A percentile compares a stretch with the other conserved stretches of the same genome.
Conservation (phyloP, 2,888 invertebrate genomes). For the Hofmannophila pseudospretella region DNA sequence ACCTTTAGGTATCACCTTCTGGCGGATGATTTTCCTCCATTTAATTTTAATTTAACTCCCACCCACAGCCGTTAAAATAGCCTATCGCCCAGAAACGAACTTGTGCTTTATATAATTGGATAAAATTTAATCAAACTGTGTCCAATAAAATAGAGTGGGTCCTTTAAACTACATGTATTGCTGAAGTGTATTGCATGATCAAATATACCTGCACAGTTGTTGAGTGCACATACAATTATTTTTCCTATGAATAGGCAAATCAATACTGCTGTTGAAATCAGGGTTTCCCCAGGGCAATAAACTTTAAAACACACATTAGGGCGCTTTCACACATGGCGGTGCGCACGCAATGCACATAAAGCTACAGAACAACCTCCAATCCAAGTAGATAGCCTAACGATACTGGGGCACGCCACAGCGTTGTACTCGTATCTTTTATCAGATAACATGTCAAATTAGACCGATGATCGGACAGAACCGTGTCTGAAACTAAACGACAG, state of each 20-base stretch:
- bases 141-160: constrained; percentile 3
- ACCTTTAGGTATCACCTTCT: too few relatives aligned
- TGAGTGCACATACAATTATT: constrained; percentile 2
- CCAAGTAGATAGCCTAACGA: constrained; percentile 3
- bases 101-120: too few relatives aligned
- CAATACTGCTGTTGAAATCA: constrained; percentile 41
- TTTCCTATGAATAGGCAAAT: constrained; percentile 31
- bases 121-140: too few relatives aligned
- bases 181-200: constrained; percentile 11
- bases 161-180: constrained; percentile 4
- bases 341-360: constrained; percentile 2
- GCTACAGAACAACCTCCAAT: too few relatives aligned
- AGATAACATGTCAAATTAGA: constrained; percentile 1
- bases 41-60: too few relatives aligned
- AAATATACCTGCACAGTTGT: neutral
- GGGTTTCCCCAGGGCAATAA: constrained; percentile 46
- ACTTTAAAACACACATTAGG: constrained; percentile 18
- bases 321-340: neutral
- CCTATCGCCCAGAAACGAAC: too few relatives aligned
- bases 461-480: neutral
- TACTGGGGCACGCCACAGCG: constrained; percentile 4
- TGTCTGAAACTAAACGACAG: neutral
- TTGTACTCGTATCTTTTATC: constrained; percentile 2
- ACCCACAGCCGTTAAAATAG: too few relatives aligned
- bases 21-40: too few relatives aligned